Conservation (phyloP, 2,888 invertebrate genomes). For the Catotricha subobsoleta region DNA sequence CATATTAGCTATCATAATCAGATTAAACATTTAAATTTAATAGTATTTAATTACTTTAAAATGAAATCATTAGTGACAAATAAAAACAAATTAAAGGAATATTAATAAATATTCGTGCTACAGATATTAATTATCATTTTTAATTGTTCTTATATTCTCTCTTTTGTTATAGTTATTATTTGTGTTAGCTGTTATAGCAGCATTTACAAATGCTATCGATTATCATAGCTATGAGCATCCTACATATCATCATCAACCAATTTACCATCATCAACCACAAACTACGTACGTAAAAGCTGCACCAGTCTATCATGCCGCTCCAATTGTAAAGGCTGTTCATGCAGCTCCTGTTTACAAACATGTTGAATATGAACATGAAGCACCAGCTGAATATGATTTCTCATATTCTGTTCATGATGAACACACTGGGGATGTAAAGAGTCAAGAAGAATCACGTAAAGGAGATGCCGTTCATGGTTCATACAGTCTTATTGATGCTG, state of each 20-base stretch:
- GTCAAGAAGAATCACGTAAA: conserved; percentile 32
- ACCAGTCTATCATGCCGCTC: too few species aligned
- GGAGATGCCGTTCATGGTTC: conserved; percentile 35
- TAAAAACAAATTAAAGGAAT: too few species aligned
- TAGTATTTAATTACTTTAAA: too few species aligned
- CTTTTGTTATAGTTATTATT: neutral
- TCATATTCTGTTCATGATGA: conserved; percentile 6
- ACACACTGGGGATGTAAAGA: conserved; percentile 34
- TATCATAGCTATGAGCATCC: too few species aligned
- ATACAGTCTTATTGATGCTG: conserved; percentile 35
- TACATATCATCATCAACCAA: too few species aligned
- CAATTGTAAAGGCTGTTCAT: too few species aligned
- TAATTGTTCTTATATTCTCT: neutral
- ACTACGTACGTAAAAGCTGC: too few species aligned
- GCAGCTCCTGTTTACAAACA: conserved; percentile 11
- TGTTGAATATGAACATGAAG: conserved; percentile 14
- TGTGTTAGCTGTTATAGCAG: neutral
- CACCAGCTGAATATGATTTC: conserved; percentile 7
- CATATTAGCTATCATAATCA: too few species aligned
- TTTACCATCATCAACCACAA: too few species aligned
- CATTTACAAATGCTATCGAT: neutral
- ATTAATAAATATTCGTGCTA: too few species aligned
- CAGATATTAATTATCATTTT: neutral
- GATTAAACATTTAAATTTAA: too few species aligned
- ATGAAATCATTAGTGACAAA: too few species aligned